phyloP scores from a whole-genome alignment of 2,797 vertebrate genomes.

The Hipposideros larvatus region DNA sequence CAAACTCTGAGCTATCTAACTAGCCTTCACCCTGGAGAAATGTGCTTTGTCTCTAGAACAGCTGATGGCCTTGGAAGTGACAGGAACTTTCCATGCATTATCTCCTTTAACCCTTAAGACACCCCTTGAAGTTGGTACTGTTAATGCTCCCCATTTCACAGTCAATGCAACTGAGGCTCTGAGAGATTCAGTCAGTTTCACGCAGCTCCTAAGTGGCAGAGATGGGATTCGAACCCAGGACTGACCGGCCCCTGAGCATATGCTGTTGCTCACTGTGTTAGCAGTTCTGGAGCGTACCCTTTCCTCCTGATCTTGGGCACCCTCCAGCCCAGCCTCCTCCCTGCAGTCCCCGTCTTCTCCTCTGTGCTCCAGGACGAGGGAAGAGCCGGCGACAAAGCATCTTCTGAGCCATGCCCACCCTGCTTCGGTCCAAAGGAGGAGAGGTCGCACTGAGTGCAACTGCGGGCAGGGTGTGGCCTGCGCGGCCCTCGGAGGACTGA shows the following conservation, averaged over 20 bases:
- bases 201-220: neutral
- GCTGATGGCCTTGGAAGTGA: neutral
- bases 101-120: neutral
- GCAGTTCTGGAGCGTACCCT: accelerated
- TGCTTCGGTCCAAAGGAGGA: accelerated
- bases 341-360: neutral
- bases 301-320: neutral
- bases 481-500: neutral
- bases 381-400: conserved; percentile 97
- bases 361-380: conserved; percentile 91
- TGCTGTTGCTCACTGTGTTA: neutral
- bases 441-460: neutral
- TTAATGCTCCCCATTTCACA: neutral
- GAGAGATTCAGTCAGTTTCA: neutral
- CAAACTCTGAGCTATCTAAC: neutral
- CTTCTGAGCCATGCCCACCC: conserved; percentile 89
- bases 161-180: neutral
- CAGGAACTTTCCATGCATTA: neutral
- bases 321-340: neutral
- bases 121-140: neutral
- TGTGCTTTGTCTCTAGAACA: neutral
- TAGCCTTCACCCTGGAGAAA: neutral
- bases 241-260: accelerated
- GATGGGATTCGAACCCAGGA: neutral
- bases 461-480: neutral